Conservation (phyloP, 2,888 invertebrate species). For the Poecilus cupreus region DNA sequence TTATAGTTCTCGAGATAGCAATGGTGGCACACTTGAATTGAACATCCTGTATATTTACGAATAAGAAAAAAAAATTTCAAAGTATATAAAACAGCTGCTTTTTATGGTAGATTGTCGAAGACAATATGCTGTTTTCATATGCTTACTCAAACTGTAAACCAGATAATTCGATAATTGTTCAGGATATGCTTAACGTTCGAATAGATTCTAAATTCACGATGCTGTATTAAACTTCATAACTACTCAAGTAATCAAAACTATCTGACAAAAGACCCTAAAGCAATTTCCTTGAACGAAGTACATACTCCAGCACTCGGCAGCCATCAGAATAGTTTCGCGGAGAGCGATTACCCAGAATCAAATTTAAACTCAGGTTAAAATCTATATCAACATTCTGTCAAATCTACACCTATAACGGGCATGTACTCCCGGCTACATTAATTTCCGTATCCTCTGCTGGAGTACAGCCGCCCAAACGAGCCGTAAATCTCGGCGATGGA, state of each 20-base stretch:
- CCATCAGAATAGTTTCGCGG: neutral
- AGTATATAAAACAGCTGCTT: too few relatives aligned
- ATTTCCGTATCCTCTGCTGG: slow-evolving; percentile 42
- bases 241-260: neutral
- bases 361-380: slow-evolving; percentile 53
- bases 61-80: too few relatives aligned
- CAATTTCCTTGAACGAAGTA: slow-evolving; percentile 21
- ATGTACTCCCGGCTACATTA: slow-evolving; percentile 32
- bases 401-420: slow-evolving; percentile 46
- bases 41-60: too few relatives aligned
- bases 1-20: too few relatives aligned
- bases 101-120: too few relatives aligned
- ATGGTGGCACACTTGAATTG: too few relatives aligned
- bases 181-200: neutral
- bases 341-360: slow-evolving; percentile 48
- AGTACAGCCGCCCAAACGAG: neutral
- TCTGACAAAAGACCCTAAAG: slow-evolving; percentile 8
- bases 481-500: neutral
- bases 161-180: neutral
- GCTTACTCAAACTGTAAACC: neutral
- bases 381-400: slow-evolving; percentile 52
- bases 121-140: too few relatives aligned
- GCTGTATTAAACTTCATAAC: neutral
- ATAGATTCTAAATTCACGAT: neutral
- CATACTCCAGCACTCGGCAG: neutral